These are phyloP conservation scores for Clinocottus analis DNA, from an alignment of 2,113 vertebrate species.

Conservation along the genomic window DNA sequence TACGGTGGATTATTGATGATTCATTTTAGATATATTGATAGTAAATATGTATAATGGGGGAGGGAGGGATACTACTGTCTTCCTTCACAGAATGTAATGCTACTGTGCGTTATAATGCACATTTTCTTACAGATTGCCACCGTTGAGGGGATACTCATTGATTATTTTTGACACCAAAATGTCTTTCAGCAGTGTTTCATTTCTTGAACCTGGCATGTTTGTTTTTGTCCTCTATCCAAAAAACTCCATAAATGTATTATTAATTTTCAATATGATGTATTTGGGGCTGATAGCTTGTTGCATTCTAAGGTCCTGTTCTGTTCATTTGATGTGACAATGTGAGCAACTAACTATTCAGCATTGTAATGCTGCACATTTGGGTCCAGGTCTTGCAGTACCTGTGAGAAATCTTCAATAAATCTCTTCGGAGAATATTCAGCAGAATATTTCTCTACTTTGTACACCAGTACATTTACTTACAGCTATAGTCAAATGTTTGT, in stretches of 20 bases:
- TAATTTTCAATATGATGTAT: slow-evolving; percentile 2
- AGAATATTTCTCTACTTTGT: not conserved
- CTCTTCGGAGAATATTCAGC: not conserved
- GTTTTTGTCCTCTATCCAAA: slow-evolving; percentile 1
- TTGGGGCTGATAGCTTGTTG: not conserved
- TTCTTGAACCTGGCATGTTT: slow-evolving; percentile 2
- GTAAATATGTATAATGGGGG: no score
- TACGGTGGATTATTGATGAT: no score
- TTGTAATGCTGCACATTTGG: not conserved
- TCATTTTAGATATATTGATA: no score
- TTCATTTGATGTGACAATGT: not conserved
- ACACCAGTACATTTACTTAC: no score
- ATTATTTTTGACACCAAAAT: not conserved
- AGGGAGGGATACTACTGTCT: no score
- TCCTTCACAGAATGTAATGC: no score
- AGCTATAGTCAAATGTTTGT: no score
- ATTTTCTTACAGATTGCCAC: no score
- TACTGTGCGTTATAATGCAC: no score
- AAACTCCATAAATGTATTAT: not conserved
- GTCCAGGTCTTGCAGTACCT: not conserved
- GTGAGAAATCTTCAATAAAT: not conserved
- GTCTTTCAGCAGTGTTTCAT: not conserved
- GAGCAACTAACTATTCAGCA: not conserved
- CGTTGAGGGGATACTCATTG: not conserved
- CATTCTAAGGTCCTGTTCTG: not conserved